phyloP scores from a whole-genome alignment of 2,888 invertebrate genomes.

The Platynereis dumerilii region DNA sequence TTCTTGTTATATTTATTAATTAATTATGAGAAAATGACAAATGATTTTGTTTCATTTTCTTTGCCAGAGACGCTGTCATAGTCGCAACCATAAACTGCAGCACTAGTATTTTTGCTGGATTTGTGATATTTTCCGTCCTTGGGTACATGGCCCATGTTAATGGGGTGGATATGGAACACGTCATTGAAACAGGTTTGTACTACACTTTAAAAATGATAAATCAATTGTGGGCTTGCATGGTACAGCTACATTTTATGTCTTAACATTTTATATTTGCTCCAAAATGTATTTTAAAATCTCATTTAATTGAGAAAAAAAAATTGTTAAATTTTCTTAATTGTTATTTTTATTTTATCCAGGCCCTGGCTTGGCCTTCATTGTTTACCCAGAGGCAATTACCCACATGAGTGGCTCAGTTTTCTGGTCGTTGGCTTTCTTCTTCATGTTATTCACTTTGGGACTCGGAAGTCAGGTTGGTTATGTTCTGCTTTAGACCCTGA shows the following conservation, averaged over 20 bases:
- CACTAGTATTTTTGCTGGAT: constrained; percentile 7
- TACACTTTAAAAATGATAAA: no score
- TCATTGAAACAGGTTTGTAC: background rate
- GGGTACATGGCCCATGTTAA: constrained; percentile 1
- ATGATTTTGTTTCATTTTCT: no score
- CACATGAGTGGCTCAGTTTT: background rate
- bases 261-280: no score
- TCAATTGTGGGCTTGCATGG: no score
- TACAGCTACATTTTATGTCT: no score
- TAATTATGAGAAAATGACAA: no score
- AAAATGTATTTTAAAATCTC: no score
- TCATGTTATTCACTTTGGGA: background rate
- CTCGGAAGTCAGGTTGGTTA: constrained; percentile 3
- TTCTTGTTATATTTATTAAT: no score
- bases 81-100: constrained; percentile 1
- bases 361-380: background rate
- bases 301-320: no score
- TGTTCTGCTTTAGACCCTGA: no score
- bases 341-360: background rate
- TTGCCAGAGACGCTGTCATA: constrained; percentile 1
- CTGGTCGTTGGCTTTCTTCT: constrained; percentile 2
- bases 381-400: background rate
- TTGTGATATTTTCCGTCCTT: constrained; percentile 3
- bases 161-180: background rate
- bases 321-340: no score